Evolutionary conservation across 2,888 invertebrate species (phyloP).

Genomic region (Opisthograptis luteolata): DNA sequence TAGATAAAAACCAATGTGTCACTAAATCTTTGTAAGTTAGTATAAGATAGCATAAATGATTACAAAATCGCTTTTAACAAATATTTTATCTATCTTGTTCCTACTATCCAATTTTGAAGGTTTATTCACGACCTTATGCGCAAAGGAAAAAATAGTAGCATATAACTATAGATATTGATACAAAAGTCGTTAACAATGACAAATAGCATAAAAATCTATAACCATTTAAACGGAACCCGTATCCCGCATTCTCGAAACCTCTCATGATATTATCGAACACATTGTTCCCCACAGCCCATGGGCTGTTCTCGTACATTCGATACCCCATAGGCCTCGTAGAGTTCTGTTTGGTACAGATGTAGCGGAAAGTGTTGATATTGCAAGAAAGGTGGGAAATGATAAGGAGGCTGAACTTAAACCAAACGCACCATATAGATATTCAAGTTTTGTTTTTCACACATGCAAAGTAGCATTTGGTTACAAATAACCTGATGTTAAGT

Average conservation of each 20-base stretch:
- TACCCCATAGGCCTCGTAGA: neutral
- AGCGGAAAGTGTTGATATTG: neutral
- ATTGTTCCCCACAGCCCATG: conserved; percentile 11
- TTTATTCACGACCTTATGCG: too few relatives aligned
- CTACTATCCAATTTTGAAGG: too few relatives aligned
- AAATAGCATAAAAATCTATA: conserved; percentile 17
- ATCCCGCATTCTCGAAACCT: conserved; percentile 16
- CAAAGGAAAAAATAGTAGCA: conserved; percentile 4
- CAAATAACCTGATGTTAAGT: too few relatives aligned
- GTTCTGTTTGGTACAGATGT: neutral
- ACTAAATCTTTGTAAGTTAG: neutral
- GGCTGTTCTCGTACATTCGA: neutral
- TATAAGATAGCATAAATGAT: too few relatives aligned
- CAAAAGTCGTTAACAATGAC: conserved; percentile 16
- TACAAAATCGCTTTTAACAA: too few relatives aligned
- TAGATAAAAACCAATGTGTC: neutral
- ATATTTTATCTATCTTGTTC: too few relatives aligned
- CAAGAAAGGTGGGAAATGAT: neutral
- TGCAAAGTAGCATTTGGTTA: too few relatives aligned
- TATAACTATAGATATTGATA: conserved; percentile 13
- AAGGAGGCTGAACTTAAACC: too few relatives aligned
- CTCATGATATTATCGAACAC: conserved; percentile 23
- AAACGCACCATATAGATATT: too few relatives aligned
- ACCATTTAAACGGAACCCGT: conserved; percentile 8
- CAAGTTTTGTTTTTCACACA: too few relatives aligned